Evolutionary conservation across 2,113 vertebrate species (phyloP), one percentile per base, ranked within the genome.

Genomic region (Colossoma macropomum): DNA sequence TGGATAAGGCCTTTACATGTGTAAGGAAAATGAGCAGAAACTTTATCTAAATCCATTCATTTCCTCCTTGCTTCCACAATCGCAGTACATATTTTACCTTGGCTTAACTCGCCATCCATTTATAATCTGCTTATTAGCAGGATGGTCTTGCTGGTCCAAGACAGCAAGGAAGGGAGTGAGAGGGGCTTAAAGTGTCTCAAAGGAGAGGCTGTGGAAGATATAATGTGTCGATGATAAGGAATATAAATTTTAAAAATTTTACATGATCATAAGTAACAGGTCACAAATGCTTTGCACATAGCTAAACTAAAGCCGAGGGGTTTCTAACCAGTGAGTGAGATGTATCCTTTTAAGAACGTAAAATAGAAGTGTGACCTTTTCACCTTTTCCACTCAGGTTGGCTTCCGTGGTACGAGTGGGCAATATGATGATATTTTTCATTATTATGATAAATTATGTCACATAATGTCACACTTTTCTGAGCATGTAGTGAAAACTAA

Each of bases 1-100:
- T 30, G 71, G 71, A 74, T 13, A 52, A 30, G 48, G 12, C 45
- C 17, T 48, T 41, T 45, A 77, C 50, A 74, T 79, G 52, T 77
- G n/a, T 7, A 32, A 19, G 68, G 21, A 30, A 34, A 41, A 60
- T 74, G 56, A 63, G 50, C 41, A 32, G 66, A 60, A 32, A 77
- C 52, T 3, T 25, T 81, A 81, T 81, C 80, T 75, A 27, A 25
- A 70, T 65, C 71, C 71, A 66, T 81, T 75, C 8, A 73, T 65
- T 60, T 68, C 78, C 45, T 63, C 70, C 59, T 74, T 32, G 34
- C 30, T 54, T 66, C 59, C 25, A 75, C 70, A 52, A 65, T 75
- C 59, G 32, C 70, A 66, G 71, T 11, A 28, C 80, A 54, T 81
- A 63, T 30, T 81, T 75, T 72, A 72, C 66, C n/a, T 66, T 5